Evolutionary conservation across 2,113 vertebrate species (phyloP), one percentile per base, ranked within the genome.

Genomic region (Antigone vipio): DNA sequence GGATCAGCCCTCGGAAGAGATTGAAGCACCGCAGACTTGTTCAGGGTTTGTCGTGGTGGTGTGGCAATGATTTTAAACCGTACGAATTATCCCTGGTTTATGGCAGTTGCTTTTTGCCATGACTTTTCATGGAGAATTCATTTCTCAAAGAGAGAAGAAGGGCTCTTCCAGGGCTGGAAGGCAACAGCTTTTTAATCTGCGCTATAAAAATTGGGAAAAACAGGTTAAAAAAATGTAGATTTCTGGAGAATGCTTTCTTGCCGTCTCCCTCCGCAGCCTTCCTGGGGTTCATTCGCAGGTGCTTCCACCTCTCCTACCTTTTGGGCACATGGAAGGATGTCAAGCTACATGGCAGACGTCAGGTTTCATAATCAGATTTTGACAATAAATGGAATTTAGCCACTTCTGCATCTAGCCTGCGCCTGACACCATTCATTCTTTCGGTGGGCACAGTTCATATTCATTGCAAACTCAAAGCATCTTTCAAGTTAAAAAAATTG

Each of bases 401-500:
- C 94, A 93, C 88, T 95, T 95, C 62, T 97, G 94, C 88, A 74
- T 96, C 96, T 88, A 92, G 96, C 96, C 83, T 76, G 90, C 14
- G 89, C 94, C 95, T 91, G 83, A 97, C 95, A 95, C 93, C 91
- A 90, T 95, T 95, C 97, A 97, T 95, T 95, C 95, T 98, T 96
- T 93, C 34, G 53, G 88, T 92, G 96, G 97, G 96, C 12, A 68
- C 97, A 69, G 96, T 92, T 98, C 98, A 98, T 96, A 97, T 97
- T 98, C 97, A 90, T 77, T 53, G 66, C 96, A 96, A 97, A 98
- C 44, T 95, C 96, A 98, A 98, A 98, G 97, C 96, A 98, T 98
- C 97, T 98, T 98, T 98, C 97, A 98, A 97, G 97, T 97, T 96
- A 84, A 95, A 97, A 98, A 98, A 97, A 98, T 96, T 76, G 95